Conservation (phyloP, 2,113 vertebrate genomes). For the Atherinomorus stipes region DNA sequence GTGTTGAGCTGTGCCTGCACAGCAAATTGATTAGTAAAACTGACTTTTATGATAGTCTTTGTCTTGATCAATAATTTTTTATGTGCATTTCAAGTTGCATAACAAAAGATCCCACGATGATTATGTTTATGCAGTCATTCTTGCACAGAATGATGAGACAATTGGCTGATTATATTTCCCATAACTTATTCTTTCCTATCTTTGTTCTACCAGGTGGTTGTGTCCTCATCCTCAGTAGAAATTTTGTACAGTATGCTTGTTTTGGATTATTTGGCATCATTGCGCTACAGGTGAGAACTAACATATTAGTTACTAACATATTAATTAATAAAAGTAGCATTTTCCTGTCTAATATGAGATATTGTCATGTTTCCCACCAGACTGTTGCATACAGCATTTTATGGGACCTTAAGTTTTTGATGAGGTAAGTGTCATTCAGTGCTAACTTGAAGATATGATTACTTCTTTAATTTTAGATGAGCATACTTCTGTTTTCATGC, state of each 20-base stretch:
- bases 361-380: conserved; percentile 75
- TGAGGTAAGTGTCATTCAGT: conserved; percentile 88
- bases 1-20: too few relatives aligned
- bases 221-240: conserved; percentile 95
- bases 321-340: neutral
- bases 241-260: conserved; percentile 97
- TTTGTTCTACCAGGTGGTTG: conserved; percentile 87
- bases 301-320: too few relatives aligned
- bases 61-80: too few relatives aligned
- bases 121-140: too few relatives aligned
- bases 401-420: conserved; percentile 98
- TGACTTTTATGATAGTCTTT: too few relatives aligned
- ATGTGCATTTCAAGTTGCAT: too few relatives aligned
- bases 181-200: neutral
- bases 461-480: neutral
- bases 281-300: conserved; percentile 90
- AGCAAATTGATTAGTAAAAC: too few relatives aligned
- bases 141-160: too few relatives aligned
- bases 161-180: neutral
- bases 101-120: too few relatives aligned
- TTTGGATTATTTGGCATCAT: conserved; percentile 97
- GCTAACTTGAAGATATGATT: too few relatives aligned
- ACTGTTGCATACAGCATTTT: conserved; percentile 98
- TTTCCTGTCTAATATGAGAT: conserved; percentile 1
- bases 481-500: neutral